Evolutionary conservation across 2,113 vertebrate species (phyloP).

Genomic region (Daboia siamensis): DNA sequence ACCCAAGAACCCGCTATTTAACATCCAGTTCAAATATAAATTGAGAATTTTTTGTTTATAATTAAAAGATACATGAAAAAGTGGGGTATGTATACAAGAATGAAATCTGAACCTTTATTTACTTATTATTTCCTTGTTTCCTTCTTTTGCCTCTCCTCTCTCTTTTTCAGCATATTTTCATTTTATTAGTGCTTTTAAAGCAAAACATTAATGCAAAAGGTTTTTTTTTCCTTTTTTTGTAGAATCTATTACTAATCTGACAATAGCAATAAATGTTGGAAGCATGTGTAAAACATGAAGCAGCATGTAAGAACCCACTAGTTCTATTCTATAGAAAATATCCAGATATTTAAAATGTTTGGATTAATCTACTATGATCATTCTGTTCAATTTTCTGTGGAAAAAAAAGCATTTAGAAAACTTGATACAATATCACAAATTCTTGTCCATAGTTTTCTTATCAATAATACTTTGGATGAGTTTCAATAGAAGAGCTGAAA

Average conservation of each 20-base stretch:
- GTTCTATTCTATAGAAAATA: neutral
- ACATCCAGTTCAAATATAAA: neutral
- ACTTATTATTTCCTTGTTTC: neutral
- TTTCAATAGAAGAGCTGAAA: neutral
- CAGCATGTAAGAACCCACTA: neutral
- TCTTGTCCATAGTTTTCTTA: neutral
- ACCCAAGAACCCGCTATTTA: too few relatives aligned
- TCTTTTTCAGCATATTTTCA: neutral
- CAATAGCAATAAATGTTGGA: too few relatives aligned
- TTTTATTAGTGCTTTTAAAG: neutral
- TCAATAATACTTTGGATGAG: neutral
- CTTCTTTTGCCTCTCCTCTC: neutral
- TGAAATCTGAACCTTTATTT: neutral
- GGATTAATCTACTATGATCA: neutral
- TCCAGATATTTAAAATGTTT: neutral
- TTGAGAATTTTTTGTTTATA: neutral
- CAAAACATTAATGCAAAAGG: neutral
- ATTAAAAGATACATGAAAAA: neutral
- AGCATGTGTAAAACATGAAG: too few relatives aligned
- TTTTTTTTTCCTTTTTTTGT: too few relatives aligned
- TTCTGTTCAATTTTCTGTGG: neutral
- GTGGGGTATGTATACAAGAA: neutral
- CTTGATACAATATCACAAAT: neutral
- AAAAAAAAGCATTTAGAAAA: neutral
- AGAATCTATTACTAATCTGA: too few relatives aligned